Evolutionary conservation across 2,113 vertebrate genomes (phyloP).

Genomic region (Mesocricetus auratus): DNA sequence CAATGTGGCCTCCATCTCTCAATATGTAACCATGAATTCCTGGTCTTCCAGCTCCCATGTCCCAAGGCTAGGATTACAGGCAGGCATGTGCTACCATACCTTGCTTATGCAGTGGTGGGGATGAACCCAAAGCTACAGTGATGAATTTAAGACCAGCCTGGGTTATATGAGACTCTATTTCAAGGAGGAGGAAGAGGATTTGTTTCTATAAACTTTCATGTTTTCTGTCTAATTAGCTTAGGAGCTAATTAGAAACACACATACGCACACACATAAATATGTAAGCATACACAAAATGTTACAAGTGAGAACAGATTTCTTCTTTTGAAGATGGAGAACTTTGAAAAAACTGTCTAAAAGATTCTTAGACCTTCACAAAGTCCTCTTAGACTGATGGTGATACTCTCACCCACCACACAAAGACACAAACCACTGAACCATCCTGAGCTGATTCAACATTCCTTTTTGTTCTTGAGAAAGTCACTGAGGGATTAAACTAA

Average conservation of each 20-base stretch:
- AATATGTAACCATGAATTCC: background rate
- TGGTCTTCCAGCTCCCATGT: background rate
- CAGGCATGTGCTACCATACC: background rate
- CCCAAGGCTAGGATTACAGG: background rate
- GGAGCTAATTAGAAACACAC: background rate
- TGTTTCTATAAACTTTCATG: background rate
- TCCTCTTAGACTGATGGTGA: background rate
- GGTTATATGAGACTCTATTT: background rate
- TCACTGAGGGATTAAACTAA: background rate
- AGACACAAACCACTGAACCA: background rate
- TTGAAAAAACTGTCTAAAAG: background rate
- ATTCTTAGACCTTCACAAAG: background rate
- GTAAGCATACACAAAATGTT: background rate
- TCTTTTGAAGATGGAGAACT: background rate
- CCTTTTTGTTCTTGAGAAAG: background rate
- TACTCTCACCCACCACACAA: background rate
- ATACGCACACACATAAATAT: background rate
- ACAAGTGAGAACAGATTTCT: background rate
- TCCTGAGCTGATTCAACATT: background rate
- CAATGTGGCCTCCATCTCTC: background rate
- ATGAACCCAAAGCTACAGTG: background rate
- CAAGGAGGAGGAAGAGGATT: background rate
- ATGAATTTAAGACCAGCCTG: background rate
- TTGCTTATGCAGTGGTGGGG: background rate
- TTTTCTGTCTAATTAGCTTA: background rate